Evolutionary conservation across 2,113 vertebrate species (phyloP), one percentile per base, ranked within the genome.

Genomic region (Dinomys branickii): DNA sequence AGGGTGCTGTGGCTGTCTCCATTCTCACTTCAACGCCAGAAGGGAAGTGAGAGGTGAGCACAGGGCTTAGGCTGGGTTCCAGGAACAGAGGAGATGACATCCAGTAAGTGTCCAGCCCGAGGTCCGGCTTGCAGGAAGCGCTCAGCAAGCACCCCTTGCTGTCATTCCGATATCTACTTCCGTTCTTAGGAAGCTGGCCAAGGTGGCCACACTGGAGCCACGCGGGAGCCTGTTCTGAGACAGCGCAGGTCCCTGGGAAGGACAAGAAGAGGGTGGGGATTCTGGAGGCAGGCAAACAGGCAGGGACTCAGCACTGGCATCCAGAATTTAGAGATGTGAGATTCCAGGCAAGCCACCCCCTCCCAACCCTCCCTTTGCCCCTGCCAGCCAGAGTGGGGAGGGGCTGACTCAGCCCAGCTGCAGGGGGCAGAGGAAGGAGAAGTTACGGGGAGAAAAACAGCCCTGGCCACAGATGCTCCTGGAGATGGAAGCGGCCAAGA

Each of bases 381-480:
- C 41, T 58, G n/a, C 35, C 4, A 9, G 56, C 9, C 10, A 13
- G 6, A 54, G 63, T 59, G 10, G 58, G 75, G 89, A 83, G 82
- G 65, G 89, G 90, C 92, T 97, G 96, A 95, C 93, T 95, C 97
- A 96, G 93, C 67, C 92, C 94, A 94, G 95, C 95, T 97, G 96
- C 38, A 13, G 69, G n/a, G 52, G 41, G 47, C 86, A 80, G 63
- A 90, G 86, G 75, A 97, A 96, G 73, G 78, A 97, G 97, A 97
- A 97, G 96, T 96, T 88, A 80, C 1, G 0, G 78, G 82, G 8
- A 89, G 30, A 14, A 41, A 80, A 59, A 67, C 44, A 92, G 94
- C 19, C 26, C 3, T 26, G 77, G 84, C 89, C 83, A 6, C 94
- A 71, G 85, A 41, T 85, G 85, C 35, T 71, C 81, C 91, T 85